Conservation (phyloP, 1,140 invertebrate genomes). For the Neodiprion lecontei region DNA sequence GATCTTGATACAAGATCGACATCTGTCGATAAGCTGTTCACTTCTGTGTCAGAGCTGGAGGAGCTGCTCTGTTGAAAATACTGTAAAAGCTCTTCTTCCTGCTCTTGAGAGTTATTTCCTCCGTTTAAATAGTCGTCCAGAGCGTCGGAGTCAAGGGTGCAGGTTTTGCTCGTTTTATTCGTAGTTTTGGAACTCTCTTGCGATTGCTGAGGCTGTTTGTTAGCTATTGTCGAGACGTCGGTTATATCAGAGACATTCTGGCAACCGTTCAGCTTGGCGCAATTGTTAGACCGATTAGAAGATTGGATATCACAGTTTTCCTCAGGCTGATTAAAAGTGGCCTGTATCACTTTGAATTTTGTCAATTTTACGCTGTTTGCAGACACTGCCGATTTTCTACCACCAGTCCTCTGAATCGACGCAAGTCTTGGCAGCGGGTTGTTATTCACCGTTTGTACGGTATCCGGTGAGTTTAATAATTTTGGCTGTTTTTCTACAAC, state of each 20-base stretch:
- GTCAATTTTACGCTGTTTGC: not conserved
- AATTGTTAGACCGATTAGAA: constrained; percentile 35
- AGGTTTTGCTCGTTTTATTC: constrained; percentile 56
- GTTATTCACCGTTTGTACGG: constrained; percentile 34
- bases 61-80: constrained; percentile 73
- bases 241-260: constrained; percentile 29
- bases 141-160: constrained; percentile 78
- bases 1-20: constrained; percentile 56
- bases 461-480: constrained; percentile 25
- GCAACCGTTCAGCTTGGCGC: constrained; percentile 42
- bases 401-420: not conserved
- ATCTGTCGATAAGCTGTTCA: constrained; percentile 35
- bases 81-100: constrained; percentile 79
- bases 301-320: constrained; percentile 53
- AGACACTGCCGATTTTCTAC: not conserved
- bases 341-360: constrained; percentile 19
- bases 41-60: constrained; percentile 53
- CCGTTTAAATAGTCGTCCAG: constrained; percentile 79
- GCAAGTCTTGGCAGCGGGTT: constrained; percentile 10
- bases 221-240: constrained; percentile 18
- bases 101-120: constrained; percentile 78
- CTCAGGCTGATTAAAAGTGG: constrained; percentile 32
- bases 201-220: constrained; percentile 28
- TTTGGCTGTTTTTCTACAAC: constrained; percentile 58
- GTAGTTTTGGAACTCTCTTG: constrained; percentile 40